A percentile compares a stretch with the other conserved stretches of the same genome.
These are phyloP conservation scores for Scomber colias DNA, from an alignment of 2,113 vertebrate species.

Conservation along the genomic window DNA sequence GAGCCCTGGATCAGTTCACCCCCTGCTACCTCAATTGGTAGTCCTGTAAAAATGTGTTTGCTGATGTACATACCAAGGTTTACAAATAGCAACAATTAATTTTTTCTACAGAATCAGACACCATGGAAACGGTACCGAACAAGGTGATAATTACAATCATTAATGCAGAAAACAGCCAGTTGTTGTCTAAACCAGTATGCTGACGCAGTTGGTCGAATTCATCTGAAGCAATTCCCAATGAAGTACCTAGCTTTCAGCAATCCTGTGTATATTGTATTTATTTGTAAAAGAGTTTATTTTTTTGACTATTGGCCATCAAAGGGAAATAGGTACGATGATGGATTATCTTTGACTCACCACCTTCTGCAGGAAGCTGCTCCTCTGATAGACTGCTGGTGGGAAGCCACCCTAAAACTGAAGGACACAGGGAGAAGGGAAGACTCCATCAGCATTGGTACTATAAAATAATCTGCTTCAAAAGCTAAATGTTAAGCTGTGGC, in stretches of 20 bases:
- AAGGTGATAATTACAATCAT: conserved; percentile 6
- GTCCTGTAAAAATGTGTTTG: conserved; percentile 34
- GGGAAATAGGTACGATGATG: conserved; percentile 20
- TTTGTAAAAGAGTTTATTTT: conserved; percentile 70
- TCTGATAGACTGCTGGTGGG: conserved; percentile 37
- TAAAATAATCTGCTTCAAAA: conserved; percentile 33
- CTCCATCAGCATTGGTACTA: conserved; percentile 16
- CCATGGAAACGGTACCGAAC: conserved; percentile 9
- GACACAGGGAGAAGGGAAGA: conserved; percentile 9
- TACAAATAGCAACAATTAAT: conserved; percentile 35
- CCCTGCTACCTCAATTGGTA: conserved; percentile 55
- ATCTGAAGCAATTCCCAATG: conserved; percentile 35
- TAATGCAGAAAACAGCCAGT: not conserved
- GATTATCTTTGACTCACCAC: conserved; percentile 3
- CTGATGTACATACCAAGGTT: conserved; percentile 42
- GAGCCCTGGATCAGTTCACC: conserved; percentile 16
- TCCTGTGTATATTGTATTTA: conserved; percentile 64
- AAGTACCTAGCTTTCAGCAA: conserved; percentile 46
- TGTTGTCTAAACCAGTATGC: conserved; percentile 1
- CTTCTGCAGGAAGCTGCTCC: conserved; percentile 39
- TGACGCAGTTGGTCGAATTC: not conserved
- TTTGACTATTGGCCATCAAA: conserved; percentile 48
- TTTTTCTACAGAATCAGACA: conserved; percentile 44
- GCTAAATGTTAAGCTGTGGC: conserved; percentile 5
- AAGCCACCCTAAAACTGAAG: conserved; percentile 53